These are phyloP conservation scores for Scaptodrosophila latifasciaeformis DNA, from an alignment of 2,888 invertebrate genomes.

Conservation along the genomic window DNA sequence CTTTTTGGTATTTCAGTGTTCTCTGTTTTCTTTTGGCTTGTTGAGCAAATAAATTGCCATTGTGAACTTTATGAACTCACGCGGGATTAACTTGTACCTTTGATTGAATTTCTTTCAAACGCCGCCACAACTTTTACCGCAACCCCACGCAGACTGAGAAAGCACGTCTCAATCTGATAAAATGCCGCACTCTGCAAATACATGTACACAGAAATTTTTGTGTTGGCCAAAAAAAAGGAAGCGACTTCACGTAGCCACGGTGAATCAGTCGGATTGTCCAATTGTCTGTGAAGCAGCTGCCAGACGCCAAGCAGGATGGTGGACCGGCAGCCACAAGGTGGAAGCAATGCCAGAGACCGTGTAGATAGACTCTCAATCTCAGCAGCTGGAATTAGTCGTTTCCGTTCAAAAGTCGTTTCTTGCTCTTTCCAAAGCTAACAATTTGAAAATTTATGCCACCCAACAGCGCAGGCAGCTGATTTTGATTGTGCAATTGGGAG, in stretches of 20 bases:
- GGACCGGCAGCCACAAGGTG: background rate
- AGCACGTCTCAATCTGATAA: slow-evolving; percentile 56
- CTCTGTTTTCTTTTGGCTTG: slow-evolving; percentile 28
- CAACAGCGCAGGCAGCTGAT: slow-evolving; percentile 45
- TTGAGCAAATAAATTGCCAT: slow-evolving; percentile 57
- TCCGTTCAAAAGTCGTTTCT: slow-evolving; percentile 47
- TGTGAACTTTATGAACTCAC: slow-evolving; percentile 70
- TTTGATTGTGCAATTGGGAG: slow-evolving; percentile 70
- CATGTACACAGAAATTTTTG: slow-evolving; percentile 28
- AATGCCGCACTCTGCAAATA: slow-evolving; percentile 30
- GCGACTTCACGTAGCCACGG: too few species aligned
- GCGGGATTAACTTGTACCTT: slow-evolving; percentile 71
- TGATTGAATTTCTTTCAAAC: slow-evolving; percentile 63
- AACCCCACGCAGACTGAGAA: slow-evolving; percentile 12
- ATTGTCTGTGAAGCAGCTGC: slow-evolving; percentile 54
- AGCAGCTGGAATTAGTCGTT: slow-evolving; percentile 64
- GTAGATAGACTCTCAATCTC: slow-evolving; percentile 51
- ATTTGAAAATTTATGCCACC: slow-evolving; percentile 66
- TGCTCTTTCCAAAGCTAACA: slow-evolving; percentile 33
- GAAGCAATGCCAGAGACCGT: background rate
- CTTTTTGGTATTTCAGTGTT: too few species aligned
- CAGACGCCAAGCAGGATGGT: slow-evolving; percentile 38
- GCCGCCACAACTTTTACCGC: slow-evolving; percentile 28
- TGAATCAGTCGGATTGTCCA: too few species aligned
- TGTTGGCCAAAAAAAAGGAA: slow-evolving; percentile 26